Base-by-base conservation (phyloP, 1,140 invertebrate genomes). In the Wasmannia auropunctata region DNA sequence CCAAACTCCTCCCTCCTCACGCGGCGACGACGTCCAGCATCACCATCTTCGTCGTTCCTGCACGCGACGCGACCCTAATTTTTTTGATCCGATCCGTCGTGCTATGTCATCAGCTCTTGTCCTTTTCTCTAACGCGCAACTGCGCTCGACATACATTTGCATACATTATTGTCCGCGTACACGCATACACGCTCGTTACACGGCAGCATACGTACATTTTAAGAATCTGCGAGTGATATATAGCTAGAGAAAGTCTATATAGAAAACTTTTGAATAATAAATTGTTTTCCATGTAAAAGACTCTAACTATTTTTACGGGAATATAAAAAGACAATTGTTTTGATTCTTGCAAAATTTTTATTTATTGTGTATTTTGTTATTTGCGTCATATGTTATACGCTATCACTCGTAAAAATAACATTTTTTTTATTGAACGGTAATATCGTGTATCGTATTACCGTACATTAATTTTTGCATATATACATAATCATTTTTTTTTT, bases 41-140 rank as follows among this genome's bases (percentile, higher is more conserved):
- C 34, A 56, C 16, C 77, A 14, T 90, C 83, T 86, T 81, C 79
- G 80, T 86, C 85, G n/a, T 70, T 65, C 28, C 22, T 46, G 25
- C 49, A 58, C 40, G 62, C 74, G 43, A 76, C 83, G 67, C 49
- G 79, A 60, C 67, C 54, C 51, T 83, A 83, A 85, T 69, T 80
- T 79, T 86, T 46, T 87, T 72, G n/a, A 43, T 79, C 14, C 34
- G 31, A 76, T 40, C 51, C 40, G 37, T n/a, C 16, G 69, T 31
- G 28, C 28, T 34, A 11, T 25, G 65, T 56, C 51, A 51, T 22
- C 79, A 34, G 14, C 28, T 58, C 65, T 74, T 72, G 31, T 43
- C 19, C 37, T 43, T 43, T 58, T 40, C 37, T 31, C 65, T 70
- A 46, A 56, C 34, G n/a, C 16, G 46, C 22, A 69, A 43, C 14